phyloP scores from a whole-genome alignment of 2,797 vertebrate species.

The Hypotaenidia philippensis region DNA sequence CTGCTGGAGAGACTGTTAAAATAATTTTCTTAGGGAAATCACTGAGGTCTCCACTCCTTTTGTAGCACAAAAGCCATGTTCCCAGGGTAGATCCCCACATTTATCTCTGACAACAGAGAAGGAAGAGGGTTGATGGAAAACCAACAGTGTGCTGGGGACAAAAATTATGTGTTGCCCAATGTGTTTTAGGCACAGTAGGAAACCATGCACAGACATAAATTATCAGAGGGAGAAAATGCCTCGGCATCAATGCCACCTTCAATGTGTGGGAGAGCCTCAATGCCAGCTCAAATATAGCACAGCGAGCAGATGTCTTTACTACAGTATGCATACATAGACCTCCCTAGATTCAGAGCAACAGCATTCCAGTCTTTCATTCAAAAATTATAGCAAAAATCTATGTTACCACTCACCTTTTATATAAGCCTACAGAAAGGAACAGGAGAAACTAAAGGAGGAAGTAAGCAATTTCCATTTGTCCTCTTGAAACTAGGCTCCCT shows the following conservation, averaged over 20 bases:
- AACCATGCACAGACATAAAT: neutral
- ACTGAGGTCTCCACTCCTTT: neutral
- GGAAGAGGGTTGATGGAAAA: neutral
- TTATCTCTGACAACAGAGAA: neutral
- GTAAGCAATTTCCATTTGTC: neutral
- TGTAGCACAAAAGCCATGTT: neutral
- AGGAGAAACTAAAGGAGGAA: neutral
- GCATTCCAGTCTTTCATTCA: conserved; percentile 30
- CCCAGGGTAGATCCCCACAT: neutral
- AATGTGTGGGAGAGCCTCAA: neutral
- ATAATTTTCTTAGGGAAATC: neutral
- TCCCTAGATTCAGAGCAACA: conserved; percentile 20
- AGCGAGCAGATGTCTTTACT: conserved; percentile 69
- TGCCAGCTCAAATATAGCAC: conserved; percentile 39
- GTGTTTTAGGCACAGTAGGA: neutral
- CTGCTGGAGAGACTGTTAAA: neutral
- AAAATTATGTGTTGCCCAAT: neutral
- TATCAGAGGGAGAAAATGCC: conserved; percentile 9
- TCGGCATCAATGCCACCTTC: neutral
- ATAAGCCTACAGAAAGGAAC: neutral
- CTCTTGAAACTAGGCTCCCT: neutral
- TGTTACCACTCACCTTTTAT: neutral
- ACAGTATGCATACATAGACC: neutral
- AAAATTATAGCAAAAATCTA: neutral
- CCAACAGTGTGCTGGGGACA: neutral